phyloP scores from a whole-genome alignment of 2,888 invertebrate genomes.

The Drosophila atripex region DNA sequence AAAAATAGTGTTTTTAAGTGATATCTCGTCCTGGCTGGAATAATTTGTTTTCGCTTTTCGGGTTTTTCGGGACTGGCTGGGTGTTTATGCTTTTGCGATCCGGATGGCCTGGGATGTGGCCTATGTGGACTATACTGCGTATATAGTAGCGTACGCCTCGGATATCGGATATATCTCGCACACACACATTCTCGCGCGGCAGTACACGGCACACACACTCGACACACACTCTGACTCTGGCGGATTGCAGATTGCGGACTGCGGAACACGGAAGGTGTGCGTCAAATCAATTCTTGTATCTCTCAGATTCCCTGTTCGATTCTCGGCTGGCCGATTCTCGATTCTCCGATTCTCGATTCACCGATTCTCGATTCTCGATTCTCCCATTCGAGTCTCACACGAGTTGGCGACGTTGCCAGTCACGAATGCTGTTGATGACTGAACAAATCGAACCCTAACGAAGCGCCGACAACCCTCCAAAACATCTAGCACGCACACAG shows the following conservation, averaged over 20 bases:
- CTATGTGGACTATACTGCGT: too few species aligned
- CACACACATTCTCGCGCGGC: slow-evolving; percentile 2
- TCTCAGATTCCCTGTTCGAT: slow-evolving; percentile 2
- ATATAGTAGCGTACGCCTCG: background rate
- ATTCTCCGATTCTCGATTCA: slow-evolving; percentile 7
- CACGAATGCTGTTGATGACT: slow-evolving; percentile 84
- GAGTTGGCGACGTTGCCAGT: slow-evolving; percentile 83
- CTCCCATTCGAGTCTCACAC: slow-evolving; percentile 15
- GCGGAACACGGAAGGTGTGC: background rate
- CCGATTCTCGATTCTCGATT: slow-evolving; percentile 57
- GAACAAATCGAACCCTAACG: slow-evolving; percentile 83
- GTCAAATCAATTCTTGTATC: background rate
- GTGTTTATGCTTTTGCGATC: background rate
- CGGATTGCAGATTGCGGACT: background rate
- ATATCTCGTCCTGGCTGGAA: slow-evolving; percentile 14
- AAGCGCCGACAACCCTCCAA: slow-evolving; percentile 83
- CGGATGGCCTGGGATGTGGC: background rate
- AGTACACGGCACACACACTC: background rate
- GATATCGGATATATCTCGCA: background rate
- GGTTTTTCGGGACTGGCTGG: background rate
- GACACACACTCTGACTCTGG: background rate
- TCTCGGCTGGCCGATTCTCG: background rate
- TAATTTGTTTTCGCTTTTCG: slow-evolving; percentile 2
- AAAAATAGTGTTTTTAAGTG: slow-evolving; percentile 30
- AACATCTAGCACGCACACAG: slow-evolving; percentile 22